Evolutionary conservation across 2,113 vertebrate species (phyloP).

Genomic region (Hassar affinis): DNA sequence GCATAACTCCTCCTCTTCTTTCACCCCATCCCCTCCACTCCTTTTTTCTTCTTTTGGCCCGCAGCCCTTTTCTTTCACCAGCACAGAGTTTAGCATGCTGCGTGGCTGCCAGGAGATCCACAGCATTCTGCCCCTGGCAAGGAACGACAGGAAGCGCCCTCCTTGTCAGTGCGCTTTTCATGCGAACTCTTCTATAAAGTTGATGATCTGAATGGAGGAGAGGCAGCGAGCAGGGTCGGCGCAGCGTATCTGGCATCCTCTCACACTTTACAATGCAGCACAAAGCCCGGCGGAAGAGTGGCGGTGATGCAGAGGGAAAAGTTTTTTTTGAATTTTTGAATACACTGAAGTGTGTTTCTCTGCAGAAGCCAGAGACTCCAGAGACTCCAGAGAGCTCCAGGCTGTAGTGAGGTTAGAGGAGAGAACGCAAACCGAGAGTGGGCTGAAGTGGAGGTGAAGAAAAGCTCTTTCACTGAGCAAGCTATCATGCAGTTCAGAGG

Average conservation of each 20-base stretch:
- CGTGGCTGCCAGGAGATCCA: constrained; percentile 14
- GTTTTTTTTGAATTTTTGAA: background rate
- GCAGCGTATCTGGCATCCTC: background rate
- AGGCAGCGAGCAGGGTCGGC: background rate
- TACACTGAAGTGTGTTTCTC: background rate
- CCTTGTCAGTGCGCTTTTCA: constrained; percentile 6
- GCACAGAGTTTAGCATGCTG: constrained; percentile 33
- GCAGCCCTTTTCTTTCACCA: constrained; percentile 28
- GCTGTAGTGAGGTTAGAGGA: background rate
- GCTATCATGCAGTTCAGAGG: background rate
- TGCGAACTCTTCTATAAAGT: background rate
- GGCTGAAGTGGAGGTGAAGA: background rate
- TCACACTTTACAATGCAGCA: background rate
- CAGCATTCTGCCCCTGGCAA: constrained; percentile 40
- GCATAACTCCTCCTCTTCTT: constrained; percentile 7
- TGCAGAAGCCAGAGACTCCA: background rate
- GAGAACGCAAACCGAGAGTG: background rate
- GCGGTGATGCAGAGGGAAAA: background rate
- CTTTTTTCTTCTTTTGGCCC: background rate
- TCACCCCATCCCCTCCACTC: background rate
- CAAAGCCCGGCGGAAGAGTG: background rate
- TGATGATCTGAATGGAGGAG: constrained; percentile 6
- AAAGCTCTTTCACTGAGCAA: background rate
- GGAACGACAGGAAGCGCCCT: constrained; percentile 37
- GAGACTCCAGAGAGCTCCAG: background rate